Evolutionary conservation across 2,797 vertebrate genomes (phyloP).

Genomic region (Ambastaia sidthimunki): DNA sequence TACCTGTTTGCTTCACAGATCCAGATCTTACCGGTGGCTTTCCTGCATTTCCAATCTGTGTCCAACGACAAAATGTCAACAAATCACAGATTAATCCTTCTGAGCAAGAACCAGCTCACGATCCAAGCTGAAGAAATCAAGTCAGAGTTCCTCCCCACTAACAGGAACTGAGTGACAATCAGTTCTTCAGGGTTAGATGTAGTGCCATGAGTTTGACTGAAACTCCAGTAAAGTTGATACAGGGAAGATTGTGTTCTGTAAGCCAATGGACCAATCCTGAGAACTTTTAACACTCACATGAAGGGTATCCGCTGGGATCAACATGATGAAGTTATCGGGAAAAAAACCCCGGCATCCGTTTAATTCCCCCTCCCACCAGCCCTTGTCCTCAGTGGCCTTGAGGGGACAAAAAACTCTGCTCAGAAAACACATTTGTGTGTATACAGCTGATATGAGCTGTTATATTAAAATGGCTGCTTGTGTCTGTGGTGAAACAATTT

Average conservation of each 20-base stretch:
- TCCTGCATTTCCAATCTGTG: constrained; percentile 63
- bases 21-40: constrained; percentile 67
- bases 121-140: constrained; percentile 61
- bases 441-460: neutral
- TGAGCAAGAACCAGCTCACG: constrained; percentile 36
- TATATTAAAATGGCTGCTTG: neutral
- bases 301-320: constrained; percentile 71
- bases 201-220: constrained; percentile 13
- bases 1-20: constrained; percentile 70
- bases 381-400: constrained; percentile 83
- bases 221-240: constrained; percentile 10
- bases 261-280: constrained; percentile 25
- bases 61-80: constrained; percentile 53
- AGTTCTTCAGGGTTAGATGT: neutral
- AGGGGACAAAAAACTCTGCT: constrained; percentile 63
- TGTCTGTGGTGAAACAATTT: neutral
- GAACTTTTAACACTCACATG: constrained; percentile 71
- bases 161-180: constrained; percentile 68
- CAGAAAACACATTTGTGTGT: constrained; percentile 57
- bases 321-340: constrained; percentile 88
- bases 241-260: constrained; percentile 26
- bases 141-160: constrained; percentile 58
- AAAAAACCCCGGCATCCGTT: constrained; percentile 83
- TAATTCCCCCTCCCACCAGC: constrained; percentile 91
- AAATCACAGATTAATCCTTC: constrained; percentile 20